Evolutionary conservation across 2,797 vertebrate genomes (phyloP).

Genomic region (Myotis vivesi): DNA sequence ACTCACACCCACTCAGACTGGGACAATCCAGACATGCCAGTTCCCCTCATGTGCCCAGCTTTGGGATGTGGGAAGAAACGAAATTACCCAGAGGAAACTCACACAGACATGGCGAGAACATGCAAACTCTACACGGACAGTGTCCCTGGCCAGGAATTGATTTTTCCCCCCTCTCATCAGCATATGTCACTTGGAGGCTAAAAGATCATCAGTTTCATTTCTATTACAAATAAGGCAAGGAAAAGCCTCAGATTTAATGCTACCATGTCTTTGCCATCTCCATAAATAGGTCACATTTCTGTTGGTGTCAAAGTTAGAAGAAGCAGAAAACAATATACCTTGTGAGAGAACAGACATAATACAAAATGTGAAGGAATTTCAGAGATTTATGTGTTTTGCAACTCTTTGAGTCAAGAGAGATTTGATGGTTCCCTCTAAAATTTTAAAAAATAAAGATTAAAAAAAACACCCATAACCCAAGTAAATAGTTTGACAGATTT

Average conservation of each 20-base stretch:
- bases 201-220: slow-evolving; percentile 75
- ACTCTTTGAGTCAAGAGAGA: slow-evolving; percentile 65
- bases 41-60: background rate
- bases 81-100: background rate
- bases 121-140: background rate
- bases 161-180: too few relatives aligned
- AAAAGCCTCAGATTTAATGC: slow-evolving; percentile 54
- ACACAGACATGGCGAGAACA: background rate
- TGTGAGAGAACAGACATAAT: slow-evolving; percentile 50
- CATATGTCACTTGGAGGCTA: slow-evolving; percentile 56
- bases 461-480: background rate
- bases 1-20: background rate
- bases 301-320: slow-evolving; percentile 54
- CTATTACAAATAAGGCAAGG: slow-evolving; percentile 53
- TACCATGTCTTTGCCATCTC: slow-evolving; percentile 61
- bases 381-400: slow-evolving; percentile 60
- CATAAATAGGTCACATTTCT: slow-evolving; percentile 54
- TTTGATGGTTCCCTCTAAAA: slow-evolving; percentile 23
- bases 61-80: background rate
- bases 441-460: background rate
- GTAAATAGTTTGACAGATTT: background rate
- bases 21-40: too few relatives aligned
- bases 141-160: background rate
- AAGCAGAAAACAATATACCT: slow-evolving; percentile 64
- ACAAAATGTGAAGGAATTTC: slow-evolving; percentile 17